phyloP scores from a whole-genome alignment of 53 echinoderm and acorn worm genomes.

The Antedon mediterranea region DNA sequence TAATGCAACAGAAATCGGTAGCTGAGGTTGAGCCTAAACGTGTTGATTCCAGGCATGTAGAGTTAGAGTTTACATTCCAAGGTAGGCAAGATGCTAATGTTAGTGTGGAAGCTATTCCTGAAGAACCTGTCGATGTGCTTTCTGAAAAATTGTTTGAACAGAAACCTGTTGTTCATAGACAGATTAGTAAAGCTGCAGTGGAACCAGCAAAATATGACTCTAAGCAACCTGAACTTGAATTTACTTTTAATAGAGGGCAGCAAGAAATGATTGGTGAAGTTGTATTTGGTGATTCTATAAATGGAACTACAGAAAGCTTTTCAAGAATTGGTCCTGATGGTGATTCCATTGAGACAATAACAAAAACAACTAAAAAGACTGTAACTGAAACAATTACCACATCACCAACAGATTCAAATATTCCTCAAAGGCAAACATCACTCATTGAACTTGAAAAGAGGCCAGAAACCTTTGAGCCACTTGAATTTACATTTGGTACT shows the following conservation, averaged over 20 bases:
- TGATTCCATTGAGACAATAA: background rate
- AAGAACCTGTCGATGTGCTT: background rate
- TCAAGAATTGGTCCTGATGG: background rate
- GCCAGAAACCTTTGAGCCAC: slow-evolving; percentile 17
- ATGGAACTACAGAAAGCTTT: background rate
- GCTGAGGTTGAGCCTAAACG: background rate
- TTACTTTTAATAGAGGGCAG: background rate
- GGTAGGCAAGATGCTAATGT: background rate
- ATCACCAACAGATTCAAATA: background rate
- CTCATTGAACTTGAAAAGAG: slow-evolving; percentile 9
- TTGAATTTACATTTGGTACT: slow-evolving; percentile 17
- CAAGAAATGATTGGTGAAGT: background rate
- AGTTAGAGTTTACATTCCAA: background rate
- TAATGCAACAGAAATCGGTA: background rate
- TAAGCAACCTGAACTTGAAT: background rate
- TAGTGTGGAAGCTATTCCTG: background rate
- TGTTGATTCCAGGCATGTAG: background rate
- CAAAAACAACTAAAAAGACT: slow-evolving; percentile 32
- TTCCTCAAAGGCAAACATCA: slow-evolving; percentile 24
- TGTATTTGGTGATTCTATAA: background rate
- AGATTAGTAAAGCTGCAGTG: background rate
- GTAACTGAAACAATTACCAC: slow-evolving; percentile 44
- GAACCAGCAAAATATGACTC: background rate
- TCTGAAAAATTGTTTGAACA: background rate
- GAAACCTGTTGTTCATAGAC: background rate